A percentile compares a stretch with the other conserved stretches of the same genome.
Conservation (phyloP, 2,797 vertebrate species). For the Phoeniculus purpureus region DNA sequence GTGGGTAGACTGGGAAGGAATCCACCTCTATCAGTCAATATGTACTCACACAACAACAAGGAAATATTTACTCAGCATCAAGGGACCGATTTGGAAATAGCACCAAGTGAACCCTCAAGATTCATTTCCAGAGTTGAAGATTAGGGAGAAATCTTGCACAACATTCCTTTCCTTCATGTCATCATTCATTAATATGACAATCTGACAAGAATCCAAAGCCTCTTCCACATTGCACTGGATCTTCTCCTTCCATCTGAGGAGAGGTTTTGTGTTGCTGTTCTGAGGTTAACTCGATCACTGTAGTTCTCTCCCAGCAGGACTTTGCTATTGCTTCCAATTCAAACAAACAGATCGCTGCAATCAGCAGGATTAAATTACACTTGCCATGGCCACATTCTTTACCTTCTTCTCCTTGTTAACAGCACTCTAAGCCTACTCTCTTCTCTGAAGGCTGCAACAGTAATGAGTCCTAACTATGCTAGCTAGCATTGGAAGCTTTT, state of each 20-base stretch:
- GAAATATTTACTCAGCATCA: background rate
- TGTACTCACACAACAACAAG: background rate
- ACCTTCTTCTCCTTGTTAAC: slow-evolving; percentile 5
- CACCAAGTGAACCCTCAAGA: background rate
- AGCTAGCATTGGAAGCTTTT: slow-evolving; percentile 5
- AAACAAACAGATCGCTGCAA: background rate
- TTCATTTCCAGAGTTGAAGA: background rate
- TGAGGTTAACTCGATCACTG: background rate
- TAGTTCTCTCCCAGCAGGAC: slow-evolving; percentile 29
- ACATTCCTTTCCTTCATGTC: background rate
- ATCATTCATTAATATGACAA: background rate
- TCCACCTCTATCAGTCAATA: background rate
- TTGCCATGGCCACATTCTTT: slow-evolving; percentile 28
- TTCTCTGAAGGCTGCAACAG: slow-evolving; percentile 15
- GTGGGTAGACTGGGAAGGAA: background rate
- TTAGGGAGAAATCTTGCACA: background rate
- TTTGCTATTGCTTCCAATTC: slow-evolving; percentile 33
- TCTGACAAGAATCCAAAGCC: background rate
- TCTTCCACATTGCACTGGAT: background rate
- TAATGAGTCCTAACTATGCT: background rate
- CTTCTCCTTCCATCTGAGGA: background rate
- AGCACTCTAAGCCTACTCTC: background rate
- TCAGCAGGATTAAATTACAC: slow-evolving; percentile 23
- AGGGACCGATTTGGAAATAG: background rate
- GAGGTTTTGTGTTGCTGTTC: background rate